phyloP scores from a whole-genome alignment of 2,797 vertebrate genomes.

The Sarcophilus harrisii region DNA sequence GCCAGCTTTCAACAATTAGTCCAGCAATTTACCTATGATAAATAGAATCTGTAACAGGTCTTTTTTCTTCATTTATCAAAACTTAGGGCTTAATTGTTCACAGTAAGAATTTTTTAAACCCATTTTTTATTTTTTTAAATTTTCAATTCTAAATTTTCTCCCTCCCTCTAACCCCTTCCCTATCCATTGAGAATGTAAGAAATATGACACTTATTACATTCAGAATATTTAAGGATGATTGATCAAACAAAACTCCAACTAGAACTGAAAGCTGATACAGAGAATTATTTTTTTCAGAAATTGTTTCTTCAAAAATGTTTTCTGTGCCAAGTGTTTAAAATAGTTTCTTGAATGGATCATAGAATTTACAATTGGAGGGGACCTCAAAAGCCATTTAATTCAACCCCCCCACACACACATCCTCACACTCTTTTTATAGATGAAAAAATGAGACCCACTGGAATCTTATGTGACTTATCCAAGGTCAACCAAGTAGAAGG shows the following conservation, averaged over 20 bases:
- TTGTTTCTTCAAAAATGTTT: neutral
- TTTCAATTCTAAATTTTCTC: neutral
- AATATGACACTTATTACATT: neutral
- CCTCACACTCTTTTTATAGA: neutral
- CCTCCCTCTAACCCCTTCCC: neutral
- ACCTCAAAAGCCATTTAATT: neutral
- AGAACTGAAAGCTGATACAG: neutral
- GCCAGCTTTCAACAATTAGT: constrained; percentile 40
- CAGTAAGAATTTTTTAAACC: neutral
- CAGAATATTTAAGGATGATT: neutral
- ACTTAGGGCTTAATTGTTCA: constrained; percentile 10
- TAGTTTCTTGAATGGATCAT: neutral
- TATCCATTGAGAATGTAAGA: neutral
- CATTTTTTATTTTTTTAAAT: neutral
- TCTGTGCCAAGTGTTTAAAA: neutral
- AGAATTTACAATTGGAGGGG: neutral
- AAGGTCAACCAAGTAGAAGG: neutral
- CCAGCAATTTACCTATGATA: constrained; percentile 23
- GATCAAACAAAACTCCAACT: neutral
- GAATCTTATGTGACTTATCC: neutral
- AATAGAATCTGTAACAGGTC: constrained; percentile 13
- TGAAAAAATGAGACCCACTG: neutral
- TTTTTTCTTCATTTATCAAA: constrained; percentile 9
- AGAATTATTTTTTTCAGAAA: constrained; percentile 31
- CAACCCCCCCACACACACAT: neutral